Evolutionary conservation across 1,140 invertebrate genomes (phyloP), one percentile per base, ranked within the genome.

Genomic region (Plodia interpunctella): DNA sequence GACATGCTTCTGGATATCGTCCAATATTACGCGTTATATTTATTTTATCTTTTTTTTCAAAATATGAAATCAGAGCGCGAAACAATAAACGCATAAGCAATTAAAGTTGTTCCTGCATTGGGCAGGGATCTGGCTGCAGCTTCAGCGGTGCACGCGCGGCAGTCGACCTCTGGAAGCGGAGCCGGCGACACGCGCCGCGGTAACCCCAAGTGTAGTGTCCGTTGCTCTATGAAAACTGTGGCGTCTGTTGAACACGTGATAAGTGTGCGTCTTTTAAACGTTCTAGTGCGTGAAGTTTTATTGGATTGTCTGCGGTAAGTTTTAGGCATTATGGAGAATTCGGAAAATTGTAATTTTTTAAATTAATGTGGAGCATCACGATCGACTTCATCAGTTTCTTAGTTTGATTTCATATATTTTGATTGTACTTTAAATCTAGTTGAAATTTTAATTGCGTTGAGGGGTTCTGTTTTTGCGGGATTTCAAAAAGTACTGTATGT

Each of bases 81-180:
- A 11, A 5, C 13, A 35, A 66, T 69, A 63, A 63, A 70, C 68
- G 62, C 61, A 70, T 64, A 60, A 70, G 68, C 60, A 66, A 70
- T 68, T 63, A 61, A 70, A 54, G 64, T 62, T 50, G 62, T 62
- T 65, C 62, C 62, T 57, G 60, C 61, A 55, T n/a, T n/a, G 58
- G 6, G 11, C 60, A 18, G n/a, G 53, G 25, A 55, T 55, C 28
- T 25, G 21, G 11, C 2, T 28, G 8, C 32, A 35, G 32, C 32
- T 35, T 11, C 9, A 35, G 32, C 32, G 53, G n/a, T 55, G 53
- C 53, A 55, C 5, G 53, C 19, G 19, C 51, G 20, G 19, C 53
- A 55, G 53, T 55, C 53, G 53, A 15, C n/a, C 25, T 19, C 17
- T 15, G 15, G 25, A 32, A 15, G 11, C 30, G 28, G 53, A 6